Evolutionary conservation across 2,797 vertebrate genomes (phyloP).

Genomic region (Decapterus maruadsi): DNA sequence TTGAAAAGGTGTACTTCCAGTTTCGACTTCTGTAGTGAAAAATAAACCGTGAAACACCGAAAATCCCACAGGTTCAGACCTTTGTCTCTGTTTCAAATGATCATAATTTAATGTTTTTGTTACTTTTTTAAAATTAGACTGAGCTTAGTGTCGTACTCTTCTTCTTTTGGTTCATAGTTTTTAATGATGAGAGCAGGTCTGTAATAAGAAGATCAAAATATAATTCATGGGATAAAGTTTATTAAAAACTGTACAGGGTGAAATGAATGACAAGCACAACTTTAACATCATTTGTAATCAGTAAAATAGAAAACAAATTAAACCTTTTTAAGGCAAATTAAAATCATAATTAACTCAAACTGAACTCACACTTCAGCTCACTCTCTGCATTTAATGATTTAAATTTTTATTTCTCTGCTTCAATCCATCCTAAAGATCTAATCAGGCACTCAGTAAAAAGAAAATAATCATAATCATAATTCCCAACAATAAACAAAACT

Average conservation of each 20-base stretch:
- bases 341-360: neutral
- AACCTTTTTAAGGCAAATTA: neutral
- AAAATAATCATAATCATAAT: neutral
- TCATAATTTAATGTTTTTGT: too few relatives aligned
- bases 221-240: neutral
- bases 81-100: too few relatives aligned
- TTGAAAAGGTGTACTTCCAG: too few relatives aligned
- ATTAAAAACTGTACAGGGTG: slow-evolving; percentile 33
- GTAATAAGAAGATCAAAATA: neutral
- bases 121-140: too few relatives aligned
- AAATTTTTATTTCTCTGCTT: neutral
- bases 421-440: neutral
- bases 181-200: too few relatives aligned
- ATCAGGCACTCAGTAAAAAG: slow-evolving; percentile 22
- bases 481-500: neutral
- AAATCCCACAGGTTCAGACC: too few relatives aligned
- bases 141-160: too few relatives aligned
- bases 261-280: neutral
- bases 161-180: too few relatives aligned
- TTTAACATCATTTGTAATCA: neutral
- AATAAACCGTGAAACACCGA: too few relatives aligned
- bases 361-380: neutral
- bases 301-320: neutral
- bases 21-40: too few relatives aligned
- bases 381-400: neutral